Percentiles rank a stretch among this genome's conserved stretches.
Evolutionary conservation across 2,888 invertebrate species (phyloP).

Genomic region (Lasioglossum calceatum): DNA sequence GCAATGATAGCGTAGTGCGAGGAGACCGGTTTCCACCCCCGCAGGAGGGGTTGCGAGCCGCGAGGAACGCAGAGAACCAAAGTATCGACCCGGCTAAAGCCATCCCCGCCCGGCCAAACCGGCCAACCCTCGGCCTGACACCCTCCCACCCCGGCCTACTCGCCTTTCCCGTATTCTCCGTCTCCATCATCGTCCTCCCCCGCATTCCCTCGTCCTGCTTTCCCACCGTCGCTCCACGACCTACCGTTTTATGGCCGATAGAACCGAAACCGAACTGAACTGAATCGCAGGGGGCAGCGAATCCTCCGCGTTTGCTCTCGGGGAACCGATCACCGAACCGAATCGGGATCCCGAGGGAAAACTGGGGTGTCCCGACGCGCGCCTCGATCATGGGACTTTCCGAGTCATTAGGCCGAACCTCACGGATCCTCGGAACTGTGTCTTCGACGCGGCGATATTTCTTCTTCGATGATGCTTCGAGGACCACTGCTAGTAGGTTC

Average conservation of each 20-base stretch:
- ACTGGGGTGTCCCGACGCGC: background rate
- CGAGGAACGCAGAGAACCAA: conserved; percentile 46
- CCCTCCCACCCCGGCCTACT: conserved; percentile 53
- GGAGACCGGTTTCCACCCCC: conserved; percentile 35
- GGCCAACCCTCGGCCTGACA: conserved; percentile 60
- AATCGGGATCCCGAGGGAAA: background rate
- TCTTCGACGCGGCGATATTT: background rate
- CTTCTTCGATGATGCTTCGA: too few relatives aligned
- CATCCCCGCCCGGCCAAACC: conserved; percentile 68
- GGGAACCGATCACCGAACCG: background rate
- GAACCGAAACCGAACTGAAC: background rate
- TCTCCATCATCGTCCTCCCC: conserved; percentile 25
- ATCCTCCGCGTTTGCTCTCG: background rate
- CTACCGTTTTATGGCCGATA: background rate
- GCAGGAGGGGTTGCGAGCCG: conserved; percentile 18
- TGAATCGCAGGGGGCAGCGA: background rate
- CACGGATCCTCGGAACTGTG: background rate
- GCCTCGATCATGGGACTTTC: background rate
- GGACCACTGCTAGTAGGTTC: background rate
- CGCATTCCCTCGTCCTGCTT: background rate
- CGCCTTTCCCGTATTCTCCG: conserved; percentile 51
- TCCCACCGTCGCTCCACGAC: background rate
- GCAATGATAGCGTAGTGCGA: conserved; percentile 60
- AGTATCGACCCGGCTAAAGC: conserved; percentile 73
- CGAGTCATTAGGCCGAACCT: background rate